Percentiles rank a stretch among this genome's conserved stretches.
phyloP scores from a whole-genome alignment of 2,113 vertebrate genomes.

The Phyllostomus hastatus region DNA sequence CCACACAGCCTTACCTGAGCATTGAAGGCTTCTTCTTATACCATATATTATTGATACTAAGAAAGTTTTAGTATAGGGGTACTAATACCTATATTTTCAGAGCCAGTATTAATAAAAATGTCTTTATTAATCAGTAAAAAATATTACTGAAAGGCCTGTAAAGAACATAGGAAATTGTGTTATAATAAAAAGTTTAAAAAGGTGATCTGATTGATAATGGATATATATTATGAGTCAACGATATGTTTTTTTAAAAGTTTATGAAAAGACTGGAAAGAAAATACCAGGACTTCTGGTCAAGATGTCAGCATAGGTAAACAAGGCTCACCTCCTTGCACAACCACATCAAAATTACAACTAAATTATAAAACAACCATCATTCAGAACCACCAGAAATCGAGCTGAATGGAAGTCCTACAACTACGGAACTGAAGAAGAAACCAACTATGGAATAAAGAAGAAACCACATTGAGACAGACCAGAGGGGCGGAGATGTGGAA shows the following conservation, averaged over 20 bases:
- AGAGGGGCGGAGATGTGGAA: too few species aligned
- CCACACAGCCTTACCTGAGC: neutral
- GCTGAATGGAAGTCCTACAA: too few species aligned
- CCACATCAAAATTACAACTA: too few species aligned
- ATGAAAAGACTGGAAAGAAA: neutral
- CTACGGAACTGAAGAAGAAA: too few species aligned
- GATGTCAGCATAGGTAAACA: too few species aligned
- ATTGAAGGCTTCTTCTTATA: too few species aligned
- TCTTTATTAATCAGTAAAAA: too few species aligned
- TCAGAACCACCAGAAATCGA: too few species aligned
- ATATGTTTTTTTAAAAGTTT: neutral
- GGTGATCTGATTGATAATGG: neutral
- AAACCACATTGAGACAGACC: too few species aligned
- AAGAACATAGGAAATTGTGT: constrained; percentile 11
- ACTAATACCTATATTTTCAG: neutral
- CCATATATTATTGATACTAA: neutral
- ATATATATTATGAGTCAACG: neutral
- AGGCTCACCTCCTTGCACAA: too few species aligned
- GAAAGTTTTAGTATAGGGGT: neutral
- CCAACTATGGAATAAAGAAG: too few species aligned
- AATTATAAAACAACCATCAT: too few species aligned
- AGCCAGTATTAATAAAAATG: neutral
- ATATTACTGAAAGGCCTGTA: neutral
- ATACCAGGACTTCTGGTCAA: neutral
- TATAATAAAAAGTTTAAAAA: constrained; percentile 8